Evolutionary conservation across 2,888 invertebrate species (phyloP).

Genomic region (Hydriomena furcata): DNA sequence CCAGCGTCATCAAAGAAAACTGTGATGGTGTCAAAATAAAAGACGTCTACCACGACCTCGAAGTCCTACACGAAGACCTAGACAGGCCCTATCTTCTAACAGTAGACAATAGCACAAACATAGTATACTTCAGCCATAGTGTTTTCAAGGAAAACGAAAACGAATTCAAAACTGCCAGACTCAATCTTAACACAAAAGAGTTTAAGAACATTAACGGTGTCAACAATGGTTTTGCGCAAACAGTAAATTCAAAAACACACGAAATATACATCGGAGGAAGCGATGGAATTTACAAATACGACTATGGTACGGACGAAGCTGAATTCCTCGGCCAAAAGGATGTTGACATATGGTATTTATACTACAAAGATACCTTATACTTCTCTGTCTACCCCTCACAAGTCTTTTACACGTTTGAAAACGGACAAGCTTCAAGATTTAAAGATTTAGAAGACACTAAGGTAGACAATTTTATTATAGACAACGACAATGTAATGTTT

Average conservation of each 20-base stretch:
- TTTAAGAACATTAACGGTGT: conserved; percentile 53
- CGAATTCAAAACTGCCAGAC: conserved; percentile 52
- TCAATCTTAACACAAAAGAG: conserved; percentile 59
- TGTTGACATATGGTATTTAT: conserved; percentile 61
- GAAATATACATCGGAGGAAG: conserved; percentile 63
- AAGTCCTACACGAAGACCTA: conserved; percentile 50
- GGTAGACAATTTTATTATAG: conserved; percentile 64
- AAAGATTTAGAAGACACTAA: conserved; percentile 66
- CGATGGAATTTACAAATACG: conserved; percentile 65
- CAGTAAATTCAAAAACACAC: conserved; percentile 56
- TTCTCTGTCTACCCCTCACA: conserved; percentile 61
- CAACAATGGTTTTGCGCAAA: conserved; percentile 61
- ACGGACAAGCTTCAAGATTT: conserved; percentile 51
- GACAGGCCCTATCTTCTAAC: conserved; percentile 61
- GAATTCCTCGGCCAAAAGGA: conserved; percentile 49
- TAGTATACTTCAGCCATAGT: conserved; percentile 65
- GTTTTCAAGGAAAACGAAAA: conserved; percentile 46
- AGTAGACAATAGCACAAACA: conserved; percentile 58
- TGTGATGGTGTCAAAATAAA: conserved; percentile 54
- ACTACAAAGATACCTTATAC: conserved; percentile 59
- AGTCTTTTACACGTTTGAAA: conserved; percentile 51
- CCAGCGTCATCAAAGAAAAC: conserved; percentile 47
- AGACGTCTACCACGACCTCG: conserved; percentile 50
- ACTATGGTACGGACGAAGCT: conserved; percentile 50
- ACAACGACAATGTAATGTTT: conserved; percentile 55